Conservation (phyloP, 2,113 vertebrate genomes). For the Neogobius melanostomus region DNA sequence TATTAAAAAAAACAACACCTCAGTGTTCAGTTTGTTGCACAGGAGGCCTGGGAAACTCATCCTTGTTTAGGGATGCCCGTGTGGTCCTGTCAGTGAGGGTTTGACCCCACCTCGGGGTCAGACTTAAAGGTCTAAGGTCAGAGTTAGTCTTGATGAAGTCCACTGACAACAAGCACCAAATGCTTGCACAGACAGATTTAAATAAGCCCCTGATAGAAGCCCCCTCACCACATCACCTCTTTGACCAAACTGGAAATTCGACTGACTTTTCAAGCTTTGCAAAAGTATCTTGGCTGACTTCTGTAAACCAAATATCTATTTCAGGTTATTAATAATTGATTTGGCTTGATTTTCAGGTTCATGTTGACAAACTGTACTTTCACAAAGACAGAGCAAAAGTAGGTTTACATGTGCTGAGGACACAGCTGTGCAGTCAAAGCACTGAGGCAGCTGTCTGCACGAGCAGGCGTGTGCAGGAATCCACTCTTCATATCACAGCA, state of each 20-base stretch:
- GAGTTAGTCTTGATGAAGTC: conserved; percentile 1
- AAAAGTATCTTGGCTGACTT: too few species aligned
- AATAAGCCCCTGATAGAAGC: neutral
- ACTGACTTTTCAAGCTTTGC: too few species aligned
- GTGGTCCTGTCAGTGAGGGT: conserved; percentile 29
- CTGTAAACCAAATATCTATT: too few species aligned
- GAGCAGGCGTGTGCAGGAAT: conserved; percentile 77
- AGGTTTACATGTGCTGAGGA: conserved; percentile 10
- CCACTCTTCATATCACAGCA: conserved; percentile 58
- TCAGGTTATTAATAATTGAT: too few species aligned
- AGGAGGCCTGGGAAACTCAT: neutral
- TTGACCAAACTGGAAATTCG: too few species aligned
- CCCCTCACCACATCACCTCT: too few species aligned
- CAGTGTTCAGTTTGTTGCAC: neutral
- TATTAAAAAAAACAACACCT: conserved; percentile 16
- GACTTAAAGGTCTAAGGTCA: conserved; percentile 42
- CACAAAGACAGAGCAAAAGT: neutral
- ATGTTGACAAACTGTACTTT: too few species aligned
- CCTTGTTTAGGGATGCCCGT: neutral
- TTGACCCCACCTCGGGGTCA: conserved; percentile 38
- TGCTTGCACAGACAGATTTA: neutral
- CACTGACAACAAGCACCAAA: neutral
- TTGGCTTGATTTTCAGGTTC: too few species aligned
- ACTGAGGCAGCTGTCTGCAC: conserved; percentile 69
- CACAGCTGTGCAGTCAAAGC: conserved; percentile 69